Conservation (phyloP, 1,140 invertebrate species). For the Armadillidium nasatum region DNA sequence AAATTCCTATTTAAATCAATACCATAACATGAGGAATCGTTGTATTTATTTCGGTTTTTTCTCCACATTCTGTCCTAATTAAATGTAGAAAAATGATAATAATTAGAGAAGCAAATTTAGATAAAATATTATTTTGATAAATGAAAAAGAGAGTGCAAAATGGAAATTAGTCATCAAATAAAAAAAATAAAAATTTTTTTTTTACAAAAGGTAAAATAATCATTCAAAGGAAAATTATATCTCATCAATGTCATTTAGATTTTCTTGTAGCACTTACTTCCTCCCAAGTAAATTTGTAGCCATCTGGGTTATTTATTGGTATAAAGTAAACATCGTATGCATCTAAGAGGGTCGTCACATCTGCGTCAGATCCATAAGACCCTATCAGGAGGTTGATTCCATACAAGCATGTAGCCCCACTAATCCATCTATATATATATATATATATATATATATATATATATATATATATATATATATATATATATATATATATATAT, state of each 20-base stretch:
- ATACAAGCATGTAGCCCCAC: slow-evolving; percentile 26
- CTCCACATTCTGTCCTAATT: slow-evolving; percentile 47
- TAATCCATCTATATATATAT: slow-evolving; percentile 26
- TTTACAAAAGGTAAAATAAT: too few species aligned
- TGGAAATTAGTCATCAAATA: too few species aligned
- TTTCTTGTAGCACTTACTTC: background rate
- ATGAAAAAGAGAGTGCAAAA: too few species aligned
- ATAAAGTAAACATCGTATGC: slow-evolving; percentile 24
- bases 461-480: too few species aligned
- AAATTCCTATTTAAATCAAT: slow-evolving; percentile 48
- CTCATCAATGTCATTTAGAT: too few species aligned
- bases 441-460: too few species aligned
- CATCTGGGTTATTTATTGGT: slow-evolving; percentile 32
- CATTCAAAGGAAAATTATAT: too few species aligned
- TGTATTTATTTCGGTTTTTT: slow-evolving; percentile 44
- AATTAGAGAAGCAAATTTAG: too few species aligned
- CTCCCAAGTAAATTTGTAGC: slow-evolving; percentile 25
- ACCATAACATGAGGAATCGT: slow-evolving; percentile 41
- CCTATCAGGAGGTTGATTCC: slow-evolving; percentile 23
- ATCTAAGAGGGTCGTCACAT: slow-evolving; percentile 24
- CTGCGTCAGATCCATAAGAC: slow-evolving; percentile 22
- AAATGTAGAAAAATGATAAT: background rate
- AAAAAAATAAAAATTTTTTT: too few species aligned
- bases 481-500: too few species aligned
- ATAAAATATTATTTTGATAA: too few species aligned